Conservation (phyloP, 2,888 invertebrate species). For the Zaprionus obscuricornis region DNA sequence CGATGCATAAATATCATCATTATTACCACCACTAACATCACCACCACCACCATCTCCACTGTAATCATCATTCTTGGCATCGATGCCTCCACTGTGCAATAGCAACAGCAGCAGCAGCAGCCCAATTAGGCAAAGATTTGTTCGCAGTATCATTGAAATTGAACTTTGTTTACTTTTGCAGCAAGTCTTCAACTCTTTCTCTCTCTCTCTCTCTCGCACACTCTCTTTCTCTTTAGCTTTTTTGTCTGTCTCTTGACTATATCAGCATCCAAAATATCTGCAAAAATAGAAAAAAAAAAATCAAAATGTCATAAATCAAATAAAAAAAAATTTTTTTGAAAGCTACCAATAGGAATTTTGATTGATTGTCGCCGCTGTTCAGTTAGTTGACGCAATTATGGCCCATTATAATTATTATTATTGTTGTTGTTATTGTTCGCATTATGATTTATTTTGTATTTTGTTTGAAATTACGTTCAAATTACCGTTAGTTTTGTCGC, state of each 20-base stretch:
- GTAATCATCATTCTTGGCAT: too few relatives aligned
- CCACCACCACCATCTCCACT: conserved; percentile 35
- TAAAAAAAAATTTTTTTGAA: conserved; percentile 51
- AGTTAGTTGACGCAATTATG: conserved; percentile 67
- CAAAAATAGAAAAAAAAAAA: conserved; percentile 13
- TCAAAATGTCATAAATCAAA: conserved; percentile 38
- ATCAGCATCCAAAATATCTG: conserved; percentile 44
- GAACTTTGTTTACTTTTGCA: conserved; percentile 13
- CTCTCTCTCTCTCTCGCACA: conserved; percentile 21
- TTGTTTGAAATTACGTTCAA: conserved; percentile 25
- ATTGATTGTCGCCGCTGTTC: conserved; percentile 51
- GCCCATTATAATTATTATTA: conserved; percentile 52
- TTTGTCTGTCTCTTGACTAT: too few relatives aligned
- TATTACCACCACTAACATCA: conserved; percentile 1
- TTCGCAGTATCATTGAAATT: conserved; percentile 58
- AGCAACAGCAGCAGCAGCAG: conserved; percentile 39
- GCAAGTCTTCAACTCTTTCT: neutral
- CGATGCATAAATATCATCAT: conserved; percentile 70
- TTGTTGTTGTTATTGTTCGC: conserved; percentile 33
- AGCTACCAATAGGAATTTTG: conserved; percentile 48
- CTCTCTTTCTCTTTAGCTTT: too few relatives aligned
- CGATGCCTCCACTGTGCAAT: too few relatives aligned
- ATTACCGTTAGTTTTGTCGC: conserved; percentile 53
- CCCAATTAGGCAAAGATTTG: conserved; percentile 39
- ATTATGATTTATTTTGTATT: conserved; percentile 24